Evolutionary conservation across 2,113 vertebrate genomes (phyloP).

Genomic region (Oreochromis spilurus): DNA sequence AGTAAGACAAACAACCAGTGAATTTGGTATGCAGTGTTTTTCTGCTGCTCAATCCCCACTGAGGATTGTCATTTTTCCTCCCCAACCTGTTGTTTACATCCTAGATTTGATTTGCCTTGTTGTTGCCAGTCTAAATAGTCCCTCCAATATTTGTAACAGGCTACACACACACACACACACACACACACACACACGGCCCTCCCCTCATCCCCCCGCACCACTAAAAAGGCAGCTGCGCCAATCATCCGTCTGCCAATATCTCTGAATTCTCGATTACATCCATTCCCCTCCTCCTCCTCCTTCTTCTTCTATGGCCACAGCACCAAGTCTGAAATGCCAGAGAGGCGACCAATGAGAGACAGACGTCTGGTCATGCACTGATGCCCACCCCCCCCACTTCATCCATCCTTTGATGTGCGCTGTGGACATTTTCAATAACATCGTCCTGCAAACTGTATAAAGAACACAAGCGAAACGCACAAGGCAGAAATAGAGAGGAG

Average conservation of each 20-base stretch:
- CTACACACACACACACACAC: background rate
- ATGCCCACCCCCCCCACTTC: background rate
- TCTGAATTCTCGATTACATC: conserved; percentile 53
- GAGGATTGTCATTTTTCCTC: background rate
- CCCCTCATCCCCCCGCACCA: background rate
- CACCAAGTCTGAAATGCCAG: conserved; percentile 53
- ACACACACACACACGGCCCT: background rate
- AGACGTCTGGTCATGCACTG: conserved; percentile 59
- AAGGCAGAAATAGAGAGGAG: background rate
- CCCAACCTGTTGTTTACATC: conserved; percentile 48
- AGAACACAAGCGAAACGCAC: background rate
- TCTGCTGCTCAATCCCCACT: background rate
- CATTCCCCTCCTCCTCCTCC: background rate
- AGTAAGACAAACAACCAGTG: background rate
- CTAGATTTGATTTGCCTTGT: conserved; percentile 28
- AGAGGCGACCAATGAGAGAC: conserved; percentile 58
- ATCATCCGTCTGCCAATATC: conserved; percentile 57
- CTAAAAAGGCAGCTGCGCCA: conserved; percentile 40
- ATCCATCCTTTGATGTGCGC: conserved; percentile 57
- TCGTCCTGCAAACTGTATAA: conserved; percentile 17
- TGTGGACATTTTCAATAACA: conserved; percentile 61
- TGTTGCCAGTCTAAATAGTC: conserved; percentile 3
- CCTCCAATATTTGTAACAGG: conserved; percentile 25
- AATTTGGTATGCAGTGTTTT: conserved; percentile 19
- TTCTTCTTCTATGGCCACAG: conserved; percentile 23